Evolutionary conservation across 2,113 vertebrate genomes (phyloP).

Genomic region (Thamnophis sirtalis): DNA sequence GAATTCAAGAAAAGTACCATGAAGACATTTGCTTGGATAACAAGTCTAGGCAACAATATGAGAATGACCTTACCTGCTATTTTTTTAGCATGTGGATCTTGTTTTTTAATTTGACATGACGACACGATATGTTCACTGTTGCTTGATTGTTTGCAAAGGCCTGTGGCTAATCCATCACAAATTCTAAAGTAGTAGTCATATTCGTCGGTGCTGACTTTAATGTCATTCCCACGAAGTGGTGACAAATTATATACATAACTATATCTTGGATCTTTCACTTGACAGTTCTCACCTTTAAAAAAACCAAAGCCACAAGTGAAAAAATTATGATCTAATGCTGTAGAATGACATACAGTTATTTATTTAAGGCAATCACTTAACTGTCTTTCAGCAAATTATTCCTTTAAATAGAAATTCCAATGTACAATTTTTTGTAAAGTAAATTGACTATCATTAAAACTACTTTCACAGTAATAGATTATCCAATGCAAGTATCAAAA

Average conservation of each 20-base stretch:
- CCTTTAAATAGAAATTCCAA: not conserved
- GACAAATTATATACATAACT: slow-evolving; percentile 81
- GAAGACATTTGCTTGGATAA: not conserved
- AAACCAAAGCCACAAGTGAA: not conserved
- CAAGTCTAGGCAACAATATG: not conserved
- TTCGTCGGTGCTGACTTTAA: slow-evolving; percentile 60
- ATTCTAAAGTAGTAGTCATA: slow-evolving; percentile 87
- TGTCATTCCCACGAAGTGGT: slow-evolving; percentile 73
- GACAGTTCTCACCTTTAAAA: slow-evolving; percentile 79
- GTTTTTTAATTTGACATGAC: slow-evolving; percentile 81
- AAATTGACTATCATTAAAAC: not conserved
- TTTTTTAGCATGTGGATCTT: slow-evolving; percentile 48
- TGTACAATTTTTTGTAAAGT: not conserved
- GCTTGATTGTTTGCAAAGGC: slow-evolving; percentile 53
- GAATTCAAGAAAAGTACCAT: not conserved
- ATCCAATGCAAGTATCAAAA: not conserved
- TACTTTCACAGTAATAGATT: not conserved
- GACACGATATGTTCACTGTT: slow-evolving; percentile 54
- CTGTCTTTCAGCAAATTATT: not conserved
- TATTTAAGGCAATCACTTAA: not conserved
- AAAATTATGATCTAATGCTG: not conserved
- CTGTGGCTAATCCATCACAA: slow-evolving; percentile 69
- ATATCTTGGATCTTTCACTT: slow-evolving; percentile 81
- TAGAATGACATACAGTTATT: not conserved
- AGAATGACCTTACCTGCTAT: slow-evolving; percentile 76